Conservation (phyloP, 2,888 invertebrate species). For the Gryllus longicercus region DNA sequence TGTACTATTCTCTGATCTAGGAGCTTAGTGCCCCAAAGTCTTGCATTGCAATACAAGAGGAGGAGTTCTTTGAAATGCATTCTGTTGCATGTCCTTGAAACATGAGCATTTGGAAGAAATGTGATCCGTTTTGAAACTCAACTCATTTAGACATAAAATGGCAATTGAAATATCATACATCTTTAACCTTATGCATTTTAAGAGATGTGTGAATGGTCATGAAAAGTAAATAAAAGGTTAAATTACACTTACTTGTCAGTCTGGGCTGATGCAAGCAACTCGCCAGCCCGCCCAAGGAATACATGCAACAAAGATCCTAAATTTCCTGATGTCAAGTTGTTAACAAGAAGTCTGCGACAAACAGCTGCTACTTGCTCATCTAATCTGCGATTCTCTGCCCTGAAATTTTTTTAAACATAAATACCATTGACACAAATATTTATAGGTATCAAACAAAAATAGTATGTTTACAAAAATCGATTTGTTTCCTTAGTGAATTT, state of each 20-base stretch:
- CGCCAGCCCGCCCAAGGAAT: conserved; percentile 76
- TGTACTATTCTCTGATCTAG: too few relatives aligned
- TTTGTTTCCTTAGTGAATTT: too few relatives aligned
- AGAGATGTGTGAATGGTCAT: too few relatives aligned
- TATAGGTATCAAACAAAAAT: too few relatives aligned
- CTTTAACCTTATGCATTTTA: too few relatives aligned
- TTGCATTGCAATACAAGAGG: too few relatives aligned
- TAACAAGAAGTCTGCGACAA: conserved; percentile 72
- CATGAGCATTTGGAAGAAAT: not conserved
- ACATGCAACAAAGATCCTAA: conserved; percentile 82
- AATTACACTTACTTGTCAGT: conserved; percentile 73
- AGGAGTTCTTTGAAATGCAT: too few relatives aligned
- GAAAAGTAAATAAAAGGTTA: not conserved
- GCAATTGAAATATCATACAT: too few relatives aligned
- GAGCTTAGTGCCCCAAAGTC: too few relatives aligned
- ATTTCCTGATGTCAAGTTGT: conserved; percentile 87
- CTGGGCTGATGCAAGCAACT: conserved; percentile 79
- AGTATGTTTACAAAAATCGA: too few relatives aligned
- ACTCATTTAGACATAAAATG: too few relatives aligned
- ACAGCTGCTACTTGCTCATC: conserved; percentile 75
- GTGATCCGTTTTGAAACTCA: not conserved
- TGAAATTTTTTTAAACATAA: conserved; percentile 46
- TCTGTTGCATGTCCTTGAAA: not conserved
- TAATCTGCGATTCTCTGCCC: conserved; percentile 74
- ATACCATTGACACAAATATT: too few relatives aligned